Percentiles rank a stretch among this genome's conserved stretches.
Evolutionary conservation across 2,888 invertebrate genomes (phyloP).

Genomic region (Seladonia tumulorum): DNA sequence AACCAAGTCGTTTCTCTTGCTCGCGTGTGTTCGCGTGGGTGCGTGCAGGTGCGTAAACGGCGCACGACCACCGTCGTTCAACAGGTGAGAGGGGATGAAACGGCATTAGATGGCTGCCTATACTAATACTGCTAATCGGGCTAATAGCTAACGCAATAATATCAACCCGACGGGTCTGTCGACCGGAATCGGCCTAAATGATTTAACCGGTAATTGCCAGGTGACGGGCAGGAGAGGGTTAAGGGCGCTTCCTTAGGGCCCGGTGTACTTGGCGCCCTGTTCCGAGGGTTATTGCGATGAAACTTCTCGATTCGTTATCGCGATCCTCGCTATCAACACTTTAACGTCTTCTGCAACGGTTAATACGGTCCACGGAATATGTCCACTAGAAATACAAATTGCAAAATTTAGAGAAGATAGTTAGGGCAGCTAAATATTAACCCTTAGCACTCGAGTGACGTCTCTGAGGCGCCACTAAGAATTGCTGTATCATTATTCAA

Average conservation of each 20-base stretch:
- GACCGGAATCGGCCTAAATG: slow-evolving; percentile 67
- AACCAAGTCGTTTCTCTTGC: background rate
- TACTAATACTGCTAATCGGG: slow-evolving; percentile 80
- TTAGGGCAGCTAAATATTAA: background rate
- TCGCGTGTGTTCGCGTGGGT: slow-evolving; percentile 37
- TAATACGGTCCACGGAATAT: background rate
- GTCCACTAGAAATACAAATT: background rate
- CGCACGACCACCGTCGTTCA: slow-evolving; percentile 72
- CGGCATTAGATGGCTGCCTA: slow-evolving; percentile 79
- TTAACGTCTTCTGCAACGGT: background rate
- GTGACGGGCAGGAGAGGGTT: slow-evolving; percentile 75
- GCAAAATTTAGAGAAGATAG: background rate
- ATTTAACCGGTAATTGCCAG: slow-evolving; percentile 79
- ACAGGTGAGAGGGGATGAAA: slow-evolving; percentile 82
- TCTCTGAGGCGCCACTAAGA: too few relatives aligned
- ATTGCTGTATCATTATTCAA: too few relatives aligned
- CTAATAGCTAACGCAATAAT: slow-evolving; percentile 79
- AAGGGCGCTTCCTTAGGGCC: slow-evolving; percentile 13
- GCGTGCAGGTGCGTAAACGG: slow-evolving; percentile 69
- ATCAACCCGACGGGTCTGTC: slow-evolving; percentile 68
- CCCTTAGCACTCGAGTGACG: too few relatives aligned
- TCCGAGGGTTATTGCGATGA: slow-evolving; percentile 13
- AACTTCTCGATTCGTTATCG: background rate
- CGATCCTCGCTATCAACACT: background rate
- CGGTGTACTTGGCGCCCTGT: slow-evolving; percentile 25